phyloP scores from a whole-genome alignment of 2,888 invertebrate genomes.

The Malthinus flaveolus region DNA sequence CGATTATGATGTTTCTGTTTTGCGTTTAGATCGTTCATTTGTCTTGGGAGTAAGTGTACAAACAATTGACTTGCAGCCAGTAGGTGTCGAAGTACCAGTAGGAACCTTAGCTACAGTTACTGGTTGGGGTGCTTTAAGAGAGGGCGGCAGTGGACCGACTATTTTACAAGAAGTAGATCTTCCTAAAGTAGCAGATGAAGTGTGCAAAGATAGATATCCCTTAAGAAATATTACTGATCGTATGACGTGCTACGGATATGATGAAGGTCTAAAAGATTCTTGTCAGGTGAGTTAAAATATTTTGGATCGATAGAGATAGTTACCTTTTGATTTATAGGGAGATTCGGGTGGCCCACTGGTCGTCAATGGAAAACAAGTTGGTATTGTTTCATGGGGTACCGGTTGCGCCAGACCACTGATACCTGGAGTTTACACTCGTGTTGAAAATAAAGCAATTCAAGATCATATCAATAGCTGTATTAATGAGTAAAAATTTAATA shows the following conservation, averaged over 20 bases:
- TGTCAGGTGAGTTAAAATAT: background rate
- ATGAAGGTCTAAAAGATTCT: slow-evolving; percentile 12
- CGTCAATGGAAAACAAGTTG: background rate
- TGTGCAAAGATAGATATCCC: background rate
- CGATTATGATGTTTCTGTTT: slow-evolving; percentile 15
- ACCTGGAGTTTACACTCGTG: background rate
- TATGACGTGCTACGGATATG: slow-evolving; percentile 17
- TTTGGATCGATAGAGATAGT: background rate
- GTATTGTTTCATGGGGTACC: slow-evolving; percentile 1
- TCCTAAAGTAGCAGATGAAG: background rate
- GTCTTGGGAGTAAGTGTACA: background rate
- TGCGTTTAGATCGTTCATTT: background rate
- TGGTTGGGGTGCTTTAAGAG: slow-evolving; percentile 4
- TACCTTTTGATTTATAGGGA: background rate
- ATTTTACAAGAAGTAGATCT: background rate
- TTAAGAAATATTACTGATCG: slow-evolving; percentile 6
- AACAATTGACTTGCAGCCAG: background rate
- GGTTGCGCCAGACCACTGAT: background rate
- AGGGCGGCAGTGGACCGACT: background rate
- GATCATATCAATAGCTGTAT: background rate
- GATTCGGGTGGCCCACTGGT: slow-evolving; percentile 5
- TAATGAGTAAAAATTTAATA: too few species aligned
- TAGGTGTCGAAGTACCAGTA: background rate
- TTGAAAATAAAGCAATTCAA: background rate
- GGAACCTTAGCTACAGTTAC: slow-evolving; percentile 3